Conservation (phyloP, 2,113 vertebrate species). For the Leucoraja erinaceus region DNA sequence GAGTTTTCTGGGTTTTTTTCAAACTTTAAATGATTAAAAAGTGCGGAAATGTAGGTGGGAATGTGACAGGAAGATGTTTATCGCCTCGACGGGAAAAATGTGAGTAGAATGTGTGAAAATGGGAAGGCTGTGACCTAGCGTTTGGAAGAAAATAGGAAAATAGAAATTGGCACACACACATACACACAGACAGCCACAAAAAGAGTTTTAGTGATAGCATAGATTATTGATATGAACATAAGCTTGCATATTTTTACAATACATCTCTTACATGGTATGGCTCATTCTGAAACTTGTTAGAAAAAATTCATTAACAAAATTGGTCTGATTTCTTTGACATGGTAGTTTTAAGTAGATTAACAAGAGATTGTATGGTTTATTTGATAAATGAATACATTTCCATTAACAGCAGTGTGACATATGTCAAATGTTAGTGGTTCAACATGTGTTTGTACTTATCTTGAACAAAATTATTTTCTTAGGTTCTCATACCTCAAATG, state of each 20-base stretch:
- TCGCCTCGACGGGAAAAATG: too few species aligned
- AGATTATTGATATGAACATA: background rate
- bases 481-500: background rate
- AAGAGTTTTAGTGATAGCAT: too few species aligned
- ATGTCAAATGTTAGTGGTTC: background rate
- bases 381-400: background rate
- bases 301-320: background rate
- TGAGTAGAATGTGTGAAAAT: too few species aligned
- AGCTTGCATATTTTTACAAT: background rate
- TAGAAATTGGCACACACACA: too few species aligned
- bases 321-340: background rate
- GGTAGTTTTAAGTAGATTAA: background rate
- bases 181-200: too few species aligned
- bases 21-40: too few species aligned
- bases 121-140: too few species aligned
- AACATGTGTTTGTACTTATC: background rate
- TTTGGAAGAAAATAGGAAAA: too few species aligned
- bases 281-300: background rate
- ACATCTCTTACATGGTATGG: background rate
- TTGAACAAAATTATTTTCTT: conserved; percentile 5
- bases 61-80: too few species aligned
- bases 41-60: too few species aligned
- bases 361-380: background rate
- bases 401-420: background rate
- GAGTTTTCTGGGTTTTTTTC: too few species aligned